Base-by-base conservation (phyloP, 1,140 invertebrate genomes). In the Caenorhabditis latens region DNA sequence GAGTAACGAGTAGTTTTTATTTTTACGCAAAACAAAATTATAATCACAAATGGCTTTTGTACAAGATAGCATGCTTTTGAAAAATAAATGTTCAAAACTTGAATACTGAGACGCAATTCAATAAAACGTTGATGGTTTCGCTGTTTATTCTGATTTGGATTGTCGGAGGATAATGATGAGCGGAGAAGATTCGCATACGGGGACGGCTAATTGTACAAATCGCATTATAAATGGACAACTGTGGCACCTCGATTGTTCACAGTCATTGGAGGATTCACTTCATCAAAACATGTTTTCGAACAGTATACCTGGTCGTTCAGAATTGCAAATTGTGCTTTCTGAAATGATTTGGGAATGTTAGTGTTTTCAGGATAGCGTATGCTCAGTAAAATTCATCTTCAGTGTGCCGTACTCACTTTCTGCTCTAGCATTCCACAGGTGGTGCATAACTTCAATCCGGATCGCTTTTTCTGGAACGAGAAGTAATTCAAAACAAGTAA, bases 361-460 rank as follows among this genome's bases (percentile, higher is more conserved):
- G 32, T 32, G 32, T 32, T 32, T 9, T 71, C 4, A 63, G 21
- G 8, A 40, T 7, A 32, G 57, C 14, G n/a, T 58, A 21, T 1
- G 4, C 21, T 16, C 0, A 21, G 57, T n/a, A 58, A 11, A 63
- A 9, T 21, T 63, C 8, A 63, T 63, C 21, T 63, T 32, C 40
- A 24, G 9, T 32, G 1, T 63, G 40, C 9, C 4, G 2, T 8
- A 40, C 61, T 40, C 4, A 83, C 58, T 9, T 79, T 48, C 53
- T 91, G 90, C 75, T 91, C 90, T 0, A 91, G 57, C 90, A 91
- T 91, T 63, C 90, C 90, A 65, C 90, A 91, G 48, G 86, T 67
- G 19, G 88, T 85, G 48, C 90, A 91, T 6, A 91, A 79, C 48
- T 87, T 75, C 63, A 90, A 61, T 11, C 90, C 90, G 4, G 46